phyloP scores from a whole-genome alignment of 1,140 invertebrate genomes.

The Drosophila erecta region DNA sequence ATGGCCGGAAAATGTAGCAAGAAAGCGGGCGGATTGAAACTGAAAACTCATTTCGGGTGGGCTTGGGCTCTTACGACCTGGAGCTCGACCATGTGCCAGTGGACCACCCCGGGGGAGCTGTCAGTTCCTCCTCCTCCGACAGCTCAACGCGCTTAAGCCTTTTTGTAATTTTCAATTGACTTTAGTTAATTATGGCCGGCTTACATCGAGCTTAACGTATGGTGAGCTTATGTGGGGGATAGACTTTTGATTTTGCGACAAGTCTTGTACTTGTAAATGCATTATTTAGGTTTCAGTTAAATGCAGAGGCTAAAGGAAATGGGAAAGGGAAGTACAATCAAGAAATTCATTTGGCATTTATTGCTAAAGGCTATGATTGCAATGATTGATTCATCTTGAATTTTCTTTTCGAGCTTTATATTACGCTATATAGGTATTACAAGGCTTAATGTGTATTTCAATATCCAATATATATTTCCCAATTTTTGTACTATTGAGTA shows the following conservation, averaged over 20 bases:
- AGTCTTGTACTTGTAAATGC: constrained; percentile 5
- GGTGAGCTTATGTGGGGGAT: constrained; percentile 6
- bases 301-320: neutral
- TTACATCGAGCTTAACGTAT: constrained; percentile 39
- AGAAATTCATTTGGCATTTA: too few species aligned
- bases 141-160: constrained; percentile 57
- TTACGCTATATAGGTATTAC: too few species aligned
- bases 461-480: neutral
- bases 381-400: too few species aligned
- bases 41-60: constrained; percentile 58
- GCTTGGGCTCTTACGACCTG: neutral
- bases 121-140: constrained; percentile 26
- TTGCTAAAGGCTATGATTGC: too few species aligned
- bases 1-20: constrained; percentile 37
- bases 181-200: constrained; percentile 69
- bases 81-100: constrained; percentile 49
- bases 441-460: too few species aligned
- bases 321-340: neutral
- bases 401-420: too few species aligned
- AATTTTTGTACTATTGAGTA: too few species aligned
- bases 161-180: constrained; percentile 78
- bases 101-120: constrained; percentile 16
- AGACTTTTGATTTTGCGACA: constrained; percentile 35
- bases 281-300: constrained; percentile 6
- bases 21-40: constrained; percentile 42